These are phyloP conservation scores for Brachyopa scutellaris DNA, from an alignment of 2,888 invertebrate genomes.

Conservation along the genomic window DNA sequence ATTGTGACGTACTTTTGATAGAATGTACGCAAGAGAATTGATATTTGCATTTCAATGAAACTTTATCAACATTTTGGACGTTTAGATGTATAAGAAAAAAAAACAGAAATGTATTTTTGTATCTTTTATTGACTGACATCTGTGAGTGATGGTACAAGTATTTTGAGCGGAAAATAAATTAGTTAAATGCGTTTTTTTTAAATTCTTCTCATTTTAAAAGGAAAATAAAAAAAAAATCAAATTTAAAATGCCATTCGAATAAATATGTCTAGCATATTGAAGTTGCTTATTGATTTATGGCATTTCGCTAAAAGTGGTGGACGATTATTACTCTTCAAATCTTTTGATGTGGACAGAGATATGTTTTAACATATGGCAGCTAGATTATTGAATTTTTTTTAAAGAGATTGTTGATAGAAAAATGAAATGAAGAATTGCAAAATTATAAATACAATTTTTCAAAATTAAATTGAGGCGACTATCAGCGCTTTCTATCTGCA, in stretches of 20 bases:
- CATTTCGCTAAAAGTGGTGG: background rate
- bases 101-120: constrained; percentile 3
- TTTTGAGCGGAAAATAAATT: constrained; percentile 26
- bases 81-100: background rate
- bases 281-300: constrained; percentile 21
- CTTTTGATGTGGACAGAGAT: too few relatives aligned
- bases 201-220: constrained; percentile 5
- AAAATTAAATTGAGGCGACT: too few relatives aligned
- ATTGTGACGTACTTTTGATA: constrained; percentile 43
- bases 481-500: too few relatives aligned
- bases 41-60: constrained; percentile 43
- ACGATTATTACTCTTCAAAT: too few relatives aligned
- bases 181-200: background rate
- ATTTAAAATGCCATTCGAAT: background rate
- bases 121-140: constrained; percentile 23
- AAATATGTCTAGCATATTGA: constrained; percentile 5
- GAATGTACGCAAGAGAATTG: constrained; percentile 39
- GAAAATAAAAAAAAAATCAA: background rate
- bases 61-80: constrained; percentile 22
- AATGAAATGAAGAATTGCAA: background rate
- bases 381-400: too few relatives aligned
- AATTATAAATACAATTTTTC: too few relatives aligned
- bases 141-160: constrained; percentile 5
- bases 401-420: too few relatives aligned
- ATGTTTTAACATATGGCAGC: too few relatives aligned